phyloP scores from a whole-genome alignment of 2,797 vertebrate species.

The Acomys russatus region DNA sequence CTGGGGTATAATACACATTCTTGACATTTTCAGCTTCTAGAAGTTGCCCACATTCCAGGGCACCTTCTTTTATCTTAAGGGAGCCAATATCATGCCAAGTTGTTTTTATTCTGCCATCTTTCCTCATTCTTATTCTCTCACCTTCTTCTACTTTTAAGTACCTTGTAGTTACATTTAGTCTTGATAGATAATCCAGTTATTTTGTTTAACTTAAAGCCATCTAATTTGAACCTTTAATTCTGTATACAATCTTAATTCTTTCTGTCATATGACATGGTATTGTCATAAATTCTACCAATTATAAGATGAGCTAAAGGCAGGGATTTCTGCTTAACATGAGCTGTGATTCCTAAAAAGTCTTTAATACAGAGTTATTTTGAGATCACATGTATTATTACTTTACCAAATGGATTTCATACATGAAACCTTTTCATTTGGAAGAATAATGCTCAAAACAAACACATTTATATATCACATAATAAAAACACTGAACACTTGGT shows the following conservation, averaged over 20 bases:
- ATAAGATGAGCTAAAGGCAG: neutral
- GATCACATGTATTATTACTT: conserved; percentile 26
- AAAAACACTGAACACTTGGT: conserved; percentile 1
- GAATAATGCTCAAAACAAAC: conserved; percentile 37
- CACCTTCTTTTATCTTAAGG: neutral
- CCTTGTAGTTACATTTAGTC: neutral
- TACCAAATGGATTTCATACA: conserved; percentile 17
- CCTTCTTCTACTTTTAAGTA: conserved; percentile 34
- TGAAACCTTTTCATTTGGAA: conserved; percentile 48
- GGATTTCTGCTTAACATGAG: neutral
- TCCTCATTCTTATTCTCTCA: conserved; percentile 5
- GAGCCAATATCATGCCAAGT: neutral
- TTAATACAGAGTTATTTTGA: neutral
- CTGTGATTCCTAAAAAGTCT: neutral
- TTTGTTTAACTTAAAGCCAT: conserved; percentile 6
- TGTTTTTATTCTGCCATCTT: neutral
- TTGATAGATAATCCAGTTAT: conserved; percentile 37
- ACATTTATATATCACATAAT: neutral
- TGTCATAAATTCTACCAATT: conserved; percentile 12
- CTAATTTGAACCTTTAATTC: conserved; percentile 48
- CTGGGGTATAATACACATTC: neutral
- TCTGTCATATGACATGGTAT: neutral
- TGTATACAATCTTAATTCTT: conserved; percentile 9
- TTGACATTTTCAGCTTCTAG: neutral
- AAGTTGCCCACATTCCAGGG: neutral